These are phyloP conservation scores for Microctenopoma steveboyesi DNA, from an alignment of 2,797 vertebrate species.

Conservation along the genomic window DNA sequence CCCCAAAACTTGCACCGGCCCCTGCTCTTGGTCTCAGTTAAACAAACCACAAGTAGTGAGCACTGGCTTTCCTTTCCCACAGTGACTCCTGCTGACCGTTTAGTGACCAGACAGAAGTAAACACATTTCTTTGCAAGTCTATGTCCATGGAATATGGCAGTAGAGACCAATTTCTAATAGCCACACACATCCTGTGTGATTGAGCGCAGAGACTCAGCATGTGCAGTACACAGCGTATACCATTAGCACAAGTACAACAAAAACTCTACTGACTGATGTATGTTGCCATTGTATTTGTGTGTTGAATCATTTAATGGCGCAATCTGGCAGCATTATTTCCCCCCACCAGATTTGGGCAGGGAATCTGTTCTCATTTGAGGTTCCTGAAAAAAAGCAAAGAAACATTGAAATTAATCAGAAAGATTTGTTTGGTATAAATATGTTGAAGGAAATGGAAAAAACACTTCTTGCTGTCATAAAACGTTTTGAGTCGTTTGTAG, in stretches of 20 bases:
- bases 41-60: constrained; percentile 36
- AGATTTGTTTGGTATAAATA: constrained; percentile 16
- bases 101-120: constrained; percentile 59
- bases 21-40: neutral
- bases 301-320: constrained; percentile 18
- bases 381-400: constrained; percentile 27
- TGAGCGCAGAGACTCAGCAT: constrained; percentile 22
- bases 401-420: constrained; percentile 37
- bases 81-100: constrained; percentile 43
- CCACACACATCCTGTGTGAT: constrained; percentile 48
- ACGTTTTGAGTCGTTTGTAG: neutral
- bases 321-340: constrained; percentile 18
- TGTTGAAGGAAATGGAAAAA: constrained; percentile 33
- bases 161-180: constrained; percentile 31
- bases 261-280: constrained; percentile 16
- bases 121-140: constrained; percentile 20
- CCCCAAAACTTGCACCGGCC: neutral
- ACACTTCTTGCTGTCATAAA: neutral
- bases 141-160: constrained; percentile 1
- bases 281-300: constrained; percentile 13
- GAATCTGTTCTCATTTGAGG: constrained; percentile 44
- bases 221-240: no score
- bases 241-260: neutral
- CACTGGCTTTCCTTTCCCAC: constrained; percentile 31
- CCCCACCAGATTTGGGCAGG: constrained; percentile 27